phyloP scores from a whole-genome alignment of 2,888 invertebrate species.

The Subacronicta megacephala region DNA sequence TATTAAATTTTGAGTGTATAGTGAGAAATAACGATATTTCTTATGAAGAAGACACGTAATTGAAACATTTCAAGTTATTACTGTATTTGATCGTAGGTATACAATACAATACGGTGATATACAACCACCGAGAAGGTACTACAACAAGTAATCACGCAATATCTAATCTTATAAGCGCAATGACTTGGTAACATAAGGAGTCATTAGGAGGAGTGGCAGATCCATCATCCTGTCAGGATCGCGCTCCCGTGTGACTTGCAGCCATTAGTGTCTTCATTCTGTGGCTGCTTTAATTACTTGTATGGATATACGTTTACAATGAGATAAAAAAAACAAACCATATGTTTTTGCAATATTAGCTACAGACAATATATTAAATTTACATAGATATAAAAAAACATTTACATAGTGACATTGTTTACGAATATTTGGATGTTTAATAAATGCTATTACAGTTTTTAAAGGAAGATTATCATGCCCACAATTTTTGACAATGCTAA shows the following conservation, averaged over 20 bases:
- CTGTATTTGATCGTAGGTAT: no score
- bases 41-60: no score
- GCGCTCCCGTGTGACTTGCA: conserved; percentile 61
- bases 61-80: no score
- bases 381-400: no score
- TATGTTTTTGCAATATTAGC: background rate
- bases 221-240: conserved; percentile 72
- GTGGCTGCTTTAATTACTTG: conserved; percentile 64
- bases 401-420: no score
- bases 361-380: background rate
- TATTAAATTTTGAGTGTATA: no score
- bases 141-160: conserved; percentile 43
- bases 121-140: background rate
- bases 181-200: conserved; percentile 62
- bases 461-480: no score
- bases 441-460: no score
- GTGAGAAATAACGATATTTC: no score
- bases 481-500: no score
- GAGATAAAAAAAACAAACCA: conserved; percentile 16
- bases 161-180: conserved; percentile 54
- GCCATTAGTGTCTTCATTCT: conserved; percentile 66
- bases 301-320: conserved; percentile 33
- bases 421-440: no score
- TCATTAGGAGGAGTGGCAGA: conserved; percentile 69
- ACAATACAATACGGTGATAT: no score